Base-by-base conservation (phyloP, 1,140 invertebrate genomes). In the Bombus huntii region DNA sequence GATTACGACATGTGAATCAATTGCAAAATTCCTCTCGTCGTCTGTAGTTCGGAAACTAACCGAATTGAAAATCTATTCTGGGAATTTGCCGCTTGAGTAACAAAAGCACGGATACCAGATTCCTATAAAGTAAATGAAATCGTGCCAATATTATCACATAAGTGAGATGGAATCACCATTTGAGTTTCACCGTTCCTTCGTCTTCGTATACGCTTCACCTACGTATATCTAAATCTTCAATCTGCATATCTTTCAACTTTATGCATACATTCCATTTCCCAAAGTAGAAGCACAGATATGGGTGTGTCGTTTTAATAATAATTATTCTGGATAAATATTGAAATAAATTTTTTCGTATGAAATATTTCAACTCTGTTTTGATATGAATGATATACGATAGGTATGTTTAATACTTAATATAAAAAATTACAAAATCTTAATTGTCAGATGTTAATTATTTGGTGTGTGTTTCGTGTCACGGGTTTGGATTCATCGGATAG, bases 391-490 rank as follows among this genome's bases (percentile, higher is more conserved):
- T 22, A 18, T 22, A 22, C 47, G 47, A 53, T 22, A 53, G 18
- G 6, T 53, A 53, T 1, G 18, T 53, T 53, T 18, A 53, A 53
- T 8, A 62, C 2, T n/a, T 62, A n/a, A 62, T n/a, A n/a, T 13
- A n/a, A n/a, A 62, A n/a, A 13, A 1, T 59, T 10, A 34, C 6
- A 42, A 8, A 25, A 72, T 84, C 39, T n/a, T 44, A 34, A 84
- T 84, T 72, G 71, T 57, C 15, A 68, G n/a, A 39, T 68, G 77
- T 66, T 85, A 81, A 85, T 85, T 81, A 57, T 37, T n/a, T 28
- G 28, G 25, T 22, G 25, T 34, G 34, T 80, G 80, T 81, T 72
- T 71, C 71, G 18, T 66, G 77, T 74, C 78, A 44, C 78, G 71
- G n/a, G 34, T 74, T 65, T 65, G 70, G 42, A 73, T 68, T 66